phyloP scores from a whole-genome alignment of 1,140 invertebrate species.

The silkworm (Bombyx mori) region ASM3026992v2 NC_085119.1:6544001-6544500 shows the following conservation, averaged over 20 bases:
- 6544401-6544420: too few species aligned
- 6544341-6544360: constrained; percentile 1
- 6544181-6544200: constrained; percentile 71
- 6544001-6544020: too few species aligned
- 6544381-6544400: too few species aligned
- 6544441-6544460: constrained; percentile 9
- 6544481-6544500: constrained; percentile 58
- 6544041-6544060: too few species aligned
- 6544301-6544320: constrained; percentile 3
- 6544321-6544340: not conserved
- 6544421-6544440: too few species aligned
- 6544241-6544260: constrained; percentile 43
- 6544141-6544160: constrained; percentile 42
- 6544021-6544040: too few species aligned
- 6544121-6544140: constrained; percentile 22
- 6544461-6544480: constrained; percentile 39
- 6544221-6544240: constrained; percentile 48
- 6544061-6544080: too few species aligned
- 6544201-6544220: constrained; percentile 71
- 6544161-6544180: constrained; percentile 54
- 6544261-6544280: constrained; percentile 44
- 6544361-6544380: not conserved
- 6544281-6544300: constrained; percentile 17
- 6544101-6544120: constrained; percentile 19
- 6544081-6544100: constrained; percentile 5